Evolutionary conservation across 1,140 invertebrate species (phyloP), one percentile per base, ranked within the genome.

Genomic region (Cyclina sinensis): DNA sequence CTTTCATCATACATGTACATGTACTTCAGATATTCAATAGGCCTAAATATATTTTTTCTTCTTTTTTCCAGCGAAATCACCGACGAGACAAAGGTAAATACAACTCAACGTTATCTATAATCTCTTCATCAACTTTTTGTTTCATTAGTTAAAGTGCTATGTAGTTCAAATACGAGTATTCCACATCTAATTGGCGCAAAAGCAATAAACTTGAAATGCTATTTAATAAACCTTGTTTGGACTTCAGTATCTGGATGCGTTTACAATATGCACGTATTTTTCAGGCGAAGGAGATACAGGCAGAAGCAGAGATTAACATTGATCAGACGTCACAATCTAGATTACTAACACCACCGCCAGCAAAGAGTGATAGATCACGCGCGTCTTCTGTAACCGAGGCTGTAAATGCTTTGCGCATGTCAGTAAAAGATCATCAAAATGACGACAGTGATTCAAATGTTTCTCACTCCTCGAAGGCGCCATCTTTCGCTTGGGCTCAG

Each of bases 321-420:
- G 68, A 51, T 3, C 57, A 18, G 4, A 11, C 39, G 21, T 68
- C 80, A 27, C 24, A 32, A 32, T 54, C 74, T 57, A 30, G 46
- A 35, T 2, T 37, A 78, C n/a, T 35, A 57, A 78, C 74, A 35
- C 46, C 48, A 1, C 48, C 74, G 3, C 59, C 65, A 21, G 4
- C 65, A 37, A 21, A 37, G 46, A 32, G 14, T 21, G 54, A 39
- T 7, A 35, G 73, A 21, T 86, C 84, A 78, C 68, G 84, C 24
- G 73, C 84, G 4, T 76, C 73, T 1, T 86, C 84, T 24, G 84
- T 76, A 5, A 78, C 84, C 14, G 84, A 86, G 32, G 84, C 70
- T 43, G 70, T 86, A 1, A 86, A 86, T 39, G 51, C 68, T 37
- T 37, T 86, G 54, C 68, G 73, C 37, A 74, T 73, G 70, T 86